phyloP scores from a whole-genome alignment of 2,888 invertebrate species.

The Melanotus villosus region DNA sequence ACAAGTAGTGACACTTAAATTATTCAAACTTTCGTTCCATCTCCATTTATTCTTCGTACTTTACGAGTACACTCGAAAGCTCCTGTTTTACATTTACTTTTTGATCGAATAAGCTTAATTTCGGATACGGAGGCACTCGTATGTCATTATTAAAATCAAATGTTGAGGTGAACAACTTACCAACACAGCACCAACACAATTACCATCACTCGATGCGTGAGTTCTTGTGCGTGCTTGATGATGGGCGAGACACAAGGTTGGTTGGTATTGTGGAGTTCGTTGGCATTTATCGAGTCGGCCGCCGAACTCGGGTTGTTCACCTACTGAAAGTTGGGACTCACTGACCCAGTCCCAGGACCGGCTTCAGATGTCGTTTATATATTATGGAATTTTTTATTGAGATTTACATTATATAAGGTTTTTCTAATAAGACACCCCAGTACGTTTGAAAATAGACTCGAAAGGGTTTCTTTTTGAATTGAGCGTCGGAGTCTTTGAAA shows the following conservation, averaged over 20 bases:
- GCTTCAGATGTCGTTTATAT: conserved; percentile 26
- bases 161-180: background rate
- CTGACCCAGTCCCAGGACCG: conserved; percentile 55
- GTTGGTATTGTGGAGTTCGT: conserved; percentile 57
- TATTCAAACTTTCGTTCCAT: no score
- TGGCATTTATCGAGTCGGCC: conserved; percentile 61
- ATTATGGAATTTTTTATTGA: conserved; percentile 4
- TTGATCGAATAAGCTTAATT: no score
- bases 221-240: conserved; percentile 24
- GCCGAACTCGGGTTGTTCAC: conserved; percentile 63
- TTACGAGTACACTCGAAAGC: no score
- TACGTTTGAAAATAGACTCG: no score
- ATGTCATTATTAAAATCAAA: background rate
- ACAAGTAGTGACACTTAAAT: no score
- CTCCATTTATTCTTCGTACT: no score
- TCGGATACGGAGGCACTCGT: no score
- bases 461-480: no score
- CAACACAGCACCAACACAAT: background rate
- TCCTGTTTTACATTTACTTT: no score
- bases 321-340: conserved; percentile 64
- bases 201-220: conserved; percentile 4
- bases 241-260: conserved; percentile 25
- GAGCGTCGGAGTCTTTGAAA: no score
- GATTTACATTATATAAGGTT: background rate
- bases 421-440: no score